Evolutionary conservation across 2,797 vertebrate genomes (phyloP).

Genomic region (Peromyscus nudipes): DNA sequence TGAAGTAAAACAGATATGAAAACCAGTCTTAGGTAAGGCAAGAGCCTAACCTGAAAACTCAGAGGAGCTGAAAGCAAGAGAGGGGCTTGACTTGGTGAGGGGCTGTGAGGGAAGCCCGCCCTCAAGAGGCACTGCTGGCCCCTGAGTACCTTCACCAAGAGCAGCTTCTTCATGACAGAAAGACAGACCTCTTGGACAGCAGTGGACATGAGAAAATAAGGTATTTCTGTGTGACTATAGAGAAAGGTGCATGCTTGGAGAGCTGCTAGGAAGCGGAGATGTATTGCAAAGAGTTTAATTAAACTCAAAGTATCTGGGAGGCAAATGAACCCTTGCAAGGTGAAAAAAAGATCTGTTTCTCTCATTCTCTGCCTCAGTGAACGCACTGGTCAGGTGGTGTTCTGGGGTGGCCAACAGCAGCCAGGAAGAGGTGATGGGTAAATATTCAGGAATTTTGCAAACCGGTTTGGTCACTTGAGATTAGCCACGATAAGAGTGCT

Average conservation of each 20-base stretch:
- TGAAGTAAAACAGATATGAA: not conserved
- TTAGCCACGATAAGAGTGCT: not conserved
- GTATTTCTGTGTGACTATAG: not conserved
- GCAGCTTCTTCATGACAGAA: not conserved
- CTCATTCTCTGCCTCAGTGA: not conserved
- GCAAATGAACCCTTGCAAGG: not conserved
- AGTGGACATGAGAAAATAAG: not conserved
- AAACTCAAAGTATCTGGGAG: not conserved
- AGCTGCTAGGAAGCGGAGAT: not conserved
- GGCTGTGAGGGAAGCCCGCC: not conserved
- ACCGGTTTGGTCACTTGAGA: slow-evolving; percentile 70
- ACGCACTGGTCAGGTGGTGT: not conserved
- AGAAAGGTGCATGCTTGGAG: not conserved
- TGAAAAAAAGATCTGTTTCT: slow-evolving; percentile 40
- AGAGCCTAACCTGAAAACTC: not conserved
- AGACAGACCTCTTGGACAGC: not conserved
- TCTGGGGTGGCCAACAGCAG: not conserved
- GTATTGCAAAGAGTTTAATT: not conserved
- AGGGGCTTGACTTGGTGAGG: not conserved
- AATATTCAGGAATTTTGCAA: slow-evolving; percentile 67
- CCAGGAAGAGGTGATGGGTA: slow-evolving; percentile 21
- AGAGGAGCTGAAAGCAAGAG: not conserved
- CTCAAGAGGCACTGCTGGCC: too few relatives aligned
- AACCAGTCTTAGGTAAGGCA: not conserved
- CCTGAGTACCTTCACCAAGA: too few relatives aligned